These are phyloP conservation scores for Amblyopsis rosae DNA, from an alignment of 2,113 vertebrate genomes.

Conservation along the genomic window DNA sequence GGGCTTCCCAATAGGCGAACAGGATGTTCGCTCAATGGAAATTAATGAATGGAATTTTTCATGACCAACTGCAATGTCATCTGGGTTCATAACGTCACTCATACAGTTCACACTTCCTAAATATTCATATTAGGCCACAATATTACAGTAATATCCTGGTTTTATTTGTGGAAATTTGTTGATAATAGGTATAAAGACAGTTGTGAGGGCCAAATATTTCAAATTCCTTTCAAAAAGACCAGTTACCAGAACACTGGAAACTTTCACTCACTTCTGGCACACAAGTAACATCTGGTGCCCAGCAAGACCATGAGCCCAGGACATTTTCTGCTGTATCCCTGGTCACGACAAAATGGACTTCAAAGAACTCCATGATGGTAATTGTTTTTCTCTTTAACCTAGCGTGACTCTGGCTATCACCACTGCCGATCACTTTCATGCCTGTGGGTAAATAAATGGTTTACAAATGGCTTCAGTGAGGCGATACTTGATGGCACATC, in stretches of 20 bases:
- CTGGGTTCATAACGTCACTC: conserved; percentile 46
- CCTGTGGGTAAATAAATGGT: conserved; percentile 30
- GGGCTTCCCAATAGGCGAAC: conserved; percentile 60
- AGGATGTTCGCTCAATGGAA: conserved; percentile 63
- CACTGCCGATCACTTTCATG: conserved; percentile 22
- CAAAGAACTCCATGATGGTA: conserved; percentile 45
- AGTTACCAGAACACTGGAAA: background rate
- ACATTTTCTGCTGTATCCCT: conserved; percentile 51
- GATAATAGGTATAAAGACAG: background rate
- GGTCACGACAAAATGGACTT: conserved; percentile 29
- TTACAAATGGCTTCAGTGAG: conserved; percentile 26
- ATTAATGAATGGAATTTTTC: conserved; percentile 21
- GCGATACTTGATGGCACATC: conserved; percentile 23
- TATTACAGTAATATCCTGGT: too few species aligned
- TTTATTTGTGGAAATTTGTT: background rate
- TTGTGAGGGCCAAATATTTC: background rate
- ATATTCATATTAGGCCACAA: background rate
- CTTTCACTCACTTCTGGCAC: conserved; percentile 26
- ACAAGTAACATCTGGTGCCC: conserved; percentile 50
- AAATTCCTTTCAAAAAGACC: background rate
- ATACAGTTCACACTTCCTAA: conserved; percentile 28
- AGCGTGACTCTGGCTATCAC: conserved; percentile 29
- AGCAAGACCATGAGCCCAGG: conserved; percentile 38
- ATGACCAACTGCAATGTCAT: conserved; percentile 29
- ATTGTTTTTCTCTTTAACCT: conserved; percentile 31